Conservation (phyloP, 2,797 vertebrate genomes). For the Philypnodon macrostomus region DNA sequence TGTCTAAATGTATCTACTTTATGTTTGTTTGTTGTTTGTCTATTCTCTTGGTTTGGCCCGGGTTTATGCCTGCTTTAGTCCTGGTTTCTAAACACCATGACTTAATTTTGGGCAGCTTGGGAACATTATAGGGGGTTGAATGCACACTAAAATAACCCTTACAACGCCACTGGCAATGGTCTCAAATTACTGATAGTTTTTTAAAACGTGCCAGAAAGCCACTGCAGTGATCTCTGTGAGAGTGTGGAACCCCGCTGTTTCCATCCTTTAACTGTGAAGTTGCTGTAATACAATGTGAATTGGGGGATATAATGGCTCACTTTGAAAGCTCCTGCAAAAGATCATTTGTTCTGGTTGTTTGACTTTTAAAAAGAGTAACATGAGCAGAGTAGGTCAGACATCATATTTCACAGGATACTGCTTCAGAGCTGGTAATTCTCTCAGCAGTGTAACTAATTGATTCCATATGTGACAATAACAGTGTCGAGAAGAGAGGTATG, state of each 20-base stretch:
- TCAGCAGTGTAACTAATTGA: not conserved
- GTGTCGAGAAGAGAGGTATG: conserved; percentile 13
- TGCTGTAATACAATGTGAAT: conserved; percentile 6
- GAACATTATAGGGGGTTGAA: no score
- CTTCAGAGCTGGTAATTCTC: conserved; percentile 7
- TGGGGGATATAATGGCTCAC: conserved; percentile 4
- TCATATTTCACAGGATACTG: conserved; percentile 3
- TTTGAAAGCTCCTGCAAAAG: conserved; percentile 19
- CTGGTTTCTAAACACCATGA: no score
- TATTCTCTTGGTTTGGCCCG: no score
- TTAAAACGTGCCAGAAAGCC: conserved; percentile 16
- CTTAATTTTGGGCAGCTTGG: no score
- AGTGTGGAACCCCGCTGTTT: conserved; percentile 32
- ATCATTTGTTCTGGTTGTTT: conserved; percentile 14
- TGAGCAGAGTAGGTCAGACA: conserved; percentile 2
- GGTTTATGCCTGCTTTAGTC: no score
- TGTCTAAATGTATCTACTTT: not conserved
- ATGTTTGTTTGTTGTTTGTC: no score
- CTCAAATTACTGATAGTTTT: conserved; percentile 10
- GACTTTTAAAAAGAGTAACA: conserved; percentile 15
- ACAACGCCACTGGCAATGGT: no score
- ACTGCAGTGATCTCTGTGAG: conserved; percentile 9
- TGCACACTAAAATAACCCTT: no score
- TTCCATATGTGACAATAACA: conserved; percentile 12
- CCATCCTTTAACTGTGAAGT: conserved; percentile 21